Evolutionary conservation across 2,888 invertebrate species (phyloP), one percentile per base, ranked within the genome.

Genomic region (Drosophila neotestacea): DNA sequence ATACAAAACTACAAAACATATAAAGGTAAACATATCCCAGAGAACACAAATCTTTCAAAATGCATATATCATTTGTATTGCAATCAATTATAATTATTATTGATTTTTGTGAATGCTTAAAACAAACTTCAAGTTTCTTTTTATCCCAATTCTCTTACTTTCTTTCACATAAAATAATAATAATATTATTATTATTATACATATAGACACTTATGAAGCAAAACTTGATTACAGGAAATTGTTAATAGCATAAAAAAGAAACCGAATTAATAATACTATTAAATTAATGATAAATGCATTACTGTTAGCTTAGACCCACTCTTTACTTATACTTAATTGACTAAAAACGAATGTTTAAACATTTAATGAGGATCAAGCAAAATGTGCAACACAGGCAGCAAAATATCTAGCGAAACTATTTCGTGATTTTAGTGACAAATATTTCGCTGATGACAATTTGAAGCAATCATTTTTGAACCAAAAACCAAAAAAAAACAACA

Each of bases 391-490:
- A 76, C 68, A 77, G 69, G 65, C 70, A 73, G 65, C 55, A 70
- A 75, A 71, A 83, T 89, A 85, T 89, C 80, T 84, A 80, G 90
- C 90, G 90, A 89, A 88, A 83, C 89, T 89, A 87, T 91, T 91
- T 90, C 88, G 90, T 91, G 91, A 90, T 90, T 91, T 84, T 85
- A 89, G 83, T 85, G 90, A 87, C 90, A 90, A 90, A 91, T 90
- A 90, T 90, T 90, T 90, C 90, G 90, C 90, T 91, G 91, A 88
- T 79, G 91, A 89, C 90, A 90, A 89, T 91, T 91, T 84, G 88
- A 91, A 90, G 91, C 90, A 90, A 90, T 90, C 90, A 90, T 90
- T 90, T 87, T 90, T 89, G 85, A 91, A 85, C 72, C 78, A 89
- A 79, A 79, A 78, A 76, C 77, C n/a, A n/a, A n/a, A n/a, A n/a